Evolutionary conservation across 1,140 invertebrate species (phyloP), one percentile per base, ranked within the genome.

Genomic region (Diorhabda carinulata): DNA sequence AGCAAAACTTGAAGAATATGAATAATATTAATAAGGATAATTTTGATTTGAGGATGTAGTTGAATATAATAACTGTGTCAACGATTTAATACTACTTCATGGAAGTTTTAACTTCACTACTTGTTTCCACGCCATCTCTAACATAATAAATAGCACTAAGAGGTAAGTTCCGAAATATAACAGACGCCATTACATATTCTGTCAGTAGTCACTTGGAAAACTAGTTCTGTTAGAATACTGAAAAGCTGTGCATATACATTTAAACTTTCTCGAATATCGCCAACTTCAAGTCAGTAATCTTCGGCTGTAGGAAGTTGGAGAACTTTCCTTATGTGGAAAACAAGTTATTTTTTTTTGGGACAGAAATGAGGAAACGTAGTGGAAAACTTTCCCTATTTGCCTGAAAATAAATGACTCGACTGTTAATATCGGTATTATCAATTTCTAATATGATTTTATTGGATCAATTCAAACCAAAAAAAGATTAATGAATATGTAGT

Each of bases 311-410:
- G 25, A 60, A 41, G 10, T 40, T 60, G 25, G 3, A 8, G 25
- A 60, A 60, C 58, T 42, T 60, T 60, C 58, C 58, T 9, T 60
- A 60, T 60, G 58, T 3, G 40, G 42, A 42, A 60, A 60, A 60
- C 5, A 60, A 42, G 58, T 42, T 25, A 25, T 3, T 7, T 40
- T 60, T 25, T 5, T 41, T 60, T 60, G 58, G 58, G 42, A 60
- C 25, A 41, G 58, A 40, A 42, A 60, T 60, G 8, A 3, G 10
- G 40, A 60, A 60, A 60, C 2, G 6, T 25, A 60, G 10, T 3
- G 4, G 58, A 5, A 60, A 9, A 60, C 42, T 41, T 60, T 40
- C 9, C 7, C 8, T 41, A 7, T 60, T 41, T 10, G 9, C 25
- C 3, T 8, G 58, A 3, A 8, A 5, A 41, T 2, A 60, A 60